Evolutionary conservation across 2,888 invertebrate genomes (phyloP), one percentile per base, ranked within the genome.

Genomic region (Amphiduros pacificus): DNA sequence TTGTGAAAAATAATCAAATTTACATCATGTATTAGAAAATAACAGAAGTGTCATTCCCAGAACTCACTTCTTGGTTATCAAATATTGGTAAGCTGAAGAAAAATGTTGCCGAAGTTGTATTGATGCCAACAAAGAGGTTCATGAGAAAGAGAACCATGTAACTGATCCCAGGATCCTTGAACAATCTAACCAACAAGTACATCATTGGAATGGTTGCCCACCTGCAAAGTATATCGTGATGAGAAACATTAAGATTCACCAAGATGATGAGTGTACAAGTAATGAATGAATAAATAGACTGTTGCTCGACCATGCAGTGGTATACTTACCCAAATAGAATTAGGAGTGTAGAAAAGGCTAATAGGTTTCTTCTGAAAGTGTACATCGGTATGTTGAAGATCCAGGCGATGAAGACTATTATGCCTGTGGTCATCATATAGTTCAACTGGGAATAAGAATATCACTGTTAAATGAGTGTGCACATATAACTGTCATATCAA

Each of bases 81-180:
- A 58, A 58, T 49, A 58, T 32, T 20, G 58, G 58, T 2, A 48
- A 22, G 6, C 20, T 28, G 9, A 58, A 48, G 58, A 81, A 66
- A 53, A 81, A 73, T 20, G 75, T 61, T 31, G 66, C 60, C 26
- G 79, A 63, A 63, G 78, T 71, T 3, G 78, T 75, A 51, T 73
- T 63, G 14, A 83, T 68, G 0, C 83, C 82, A 4, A 80, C 63
- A 60, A 83, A 79, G 54, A 82, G 68, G 60, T 78, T 78, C 32
- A 74, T 44, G 63, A 81, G 80, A 72, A 83, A 82, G 28, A 78
- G 62, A 4, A 78, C 75, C 75, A 84, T 76, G 71, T 81, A 83
- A 1, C 83, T 82, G 24, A 82, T 66, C 20, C 79, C 74, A 0
- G 78, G 69, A 50, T 77, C 77, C 32, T 70, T 73, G 69, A 83